phyloP scores from a whole-genome alignment of 2,113 vertebrate genomes.

The Felis catus region F.catus_Fca126_mat1.0 CM031415.1:100092501-100093000 shows the following conservation, averaged over 20 bases:
- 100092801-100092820: background rate
- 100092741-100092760: background rate
- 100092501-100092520: background rate
- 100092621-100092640: background rate
- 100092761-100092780: conserved; percentile 13
- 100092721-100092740: background rate
- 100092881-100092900: background rate
- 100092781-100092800: background rate
- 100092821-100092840: background rate
- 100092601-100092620: background rate
- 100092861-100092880: background rate
- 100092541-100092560: background rate
- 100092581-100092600: background rate
- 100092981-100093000: conserved; percentile 66
- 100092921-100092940: conserved; percentile 67
- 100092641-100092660: background rate
- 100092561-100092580: background rate
- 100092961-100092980: conserved; percentile 78
- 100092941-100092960: conserved; percentile 72
- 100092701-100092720: background rate
- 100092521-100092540: background rate
- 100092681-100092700: too few species aligned
- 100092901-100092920: conserved; percentile 70
- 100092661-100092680: background rate
- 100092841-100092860: background rate